These are phyloP conservation scores for Drosophila fungiperda DNA, from an alignment of 2,888 invertebrate species.

Conservation along the genomic window DNA sequence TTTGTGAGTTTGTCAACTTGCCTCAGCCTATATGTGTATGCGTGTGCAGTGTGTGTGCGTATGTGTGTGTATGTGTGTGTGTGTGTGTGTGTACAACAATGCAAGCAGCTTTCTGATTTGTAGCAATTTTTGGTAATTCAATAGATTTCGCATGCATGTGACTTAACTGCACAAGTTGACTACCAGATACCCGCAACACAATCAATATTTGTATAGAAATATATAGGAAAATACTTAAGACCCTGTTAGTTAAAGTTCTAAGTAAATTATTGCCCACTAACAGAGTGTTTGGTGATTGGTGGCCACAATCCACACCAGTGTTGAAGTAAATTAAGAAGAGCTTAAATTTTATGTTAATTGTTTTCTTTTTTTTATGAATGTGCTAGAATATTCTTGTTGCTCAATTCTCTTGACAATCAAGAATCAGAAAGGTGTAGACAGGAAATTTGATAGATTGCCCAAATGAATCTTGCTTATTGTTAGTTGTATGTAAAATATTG, in stretches of 20 bases:
- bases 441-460: neutral
- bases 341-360: neutral
- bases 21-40: neutral
- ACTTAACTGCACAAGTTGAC: neutral
- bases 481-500: neutral
- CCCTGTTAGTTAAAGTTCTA: neutral
- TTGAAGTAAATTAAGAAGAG: neutral
- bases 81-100: conserved; percentile 10
- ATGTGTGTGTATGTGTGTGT: neutral
- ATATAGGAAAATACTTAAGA: neutral
- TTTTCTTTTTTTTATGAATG: neutral
- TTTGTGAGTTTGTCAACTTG: conserved; percentile 38
- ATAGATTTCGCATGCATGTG: conserved; percentile 4
- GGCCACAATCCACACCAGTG: neutral
- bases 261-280: neutral
- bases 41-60: conserved; percentile 4
- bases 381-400: neutral
- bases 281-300: neutral
- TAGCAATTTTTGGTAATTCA: conserved; percentile 12
- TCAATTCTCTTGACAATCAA: neutral
- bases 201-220: neutral
- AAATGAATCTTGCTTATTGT: neutral
- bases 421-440: neutral
- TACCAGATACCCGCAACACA: neutral
- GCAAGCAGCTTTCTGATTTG: conserved; percentile 18